Evolutionary conservation across 2,888 invertebrate species (phyloP).

Genomic region (Drosophila buzzatii): DNA sequence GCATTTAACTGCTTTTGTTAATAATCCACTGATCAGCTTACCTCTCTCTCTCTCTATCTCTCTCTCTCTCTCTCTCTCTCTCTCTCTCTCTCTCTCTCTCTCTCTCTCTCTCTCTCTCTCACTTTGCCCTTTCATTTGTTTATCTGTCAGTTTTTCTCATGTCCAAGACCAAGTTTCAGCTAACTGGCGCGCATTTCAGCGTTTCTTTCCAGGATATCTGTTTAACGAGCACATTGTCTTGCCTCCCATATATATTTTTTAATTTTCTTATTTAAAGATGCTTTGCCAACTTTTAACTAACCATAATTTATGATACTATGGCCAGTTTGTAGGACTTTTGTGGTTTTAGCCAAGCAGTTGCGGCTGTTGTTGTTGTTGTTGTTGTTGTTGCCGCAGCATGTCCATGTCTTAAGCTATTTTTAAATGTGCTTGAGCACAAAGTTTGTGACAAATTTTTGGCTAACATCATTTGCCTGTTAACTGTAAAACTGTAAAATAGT

Average conservation of each 20-base stretch:
- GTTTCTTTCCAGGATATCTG: neutral
- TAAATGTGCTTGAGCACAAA: conserved; percentile 67
- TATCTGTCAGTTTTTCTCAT: no score
- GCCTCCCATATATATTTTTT: neutral
- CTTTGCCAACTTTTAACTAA: conserved; percentile 68
- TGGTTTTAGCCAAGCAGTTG: conserved; percentile 43
- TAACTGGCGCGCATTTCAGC: neutral
- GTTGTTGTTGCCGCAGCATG: conserved; percentile 36
- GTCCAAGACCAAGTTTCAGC: neutral
- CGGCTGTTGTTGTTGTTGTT: conserved; percentile 22
- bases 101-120: no score
- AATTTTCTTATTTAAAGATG: conserved; percentile 21
- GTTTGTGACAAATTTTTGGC: conserved; percentile 61
- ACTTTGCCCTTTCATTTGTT: no score
- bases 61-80: no score
- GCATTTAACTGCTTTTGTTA: no score
- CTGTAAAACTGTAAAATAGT: conserved; percentile 17
- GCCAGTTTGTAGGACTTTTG: conserved; percentile 51
- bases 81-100: no score
- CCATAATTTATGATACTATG: conserved; percentile 73
- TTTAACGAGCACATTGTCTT: neutral
- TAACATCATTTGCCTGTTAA: conserved; percentile 57
- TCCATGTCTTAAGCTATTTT: conserved; percentile 77
- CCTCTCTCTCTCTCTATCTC: neutral
- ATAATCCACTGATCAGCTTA: no score